phyloP scores from a whole-genome alignment of 1,140 invertebrate genomes.

The Lethocerus indicus region DNA sequence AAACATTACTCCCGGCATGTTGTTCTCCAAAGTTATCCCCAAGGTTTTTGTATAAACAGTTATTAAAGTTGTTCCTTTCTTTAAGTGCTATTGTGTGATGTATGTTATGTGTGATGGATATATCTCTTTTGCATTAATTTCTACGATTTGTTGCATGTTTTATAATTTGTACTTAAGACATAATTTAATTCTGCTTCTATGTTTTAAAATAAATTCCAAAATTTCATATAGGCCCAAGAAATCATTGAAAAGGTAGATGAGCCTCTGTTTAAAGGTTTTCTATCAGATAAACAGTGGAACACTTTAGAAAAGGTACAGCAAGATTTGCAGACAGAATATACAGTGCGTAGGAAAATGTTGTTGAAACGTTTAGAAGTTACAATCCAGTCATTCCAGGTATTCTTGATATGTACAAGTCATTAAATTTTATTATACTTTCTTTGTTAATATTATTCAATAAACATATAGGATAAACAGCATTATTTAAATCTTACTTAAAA shows the following conservation, averaged over 20 bases:
- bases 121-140: too few relatives aligned
- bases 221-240: constrained; percentile 50
- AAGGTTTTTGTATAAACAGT: constrained; percentile 34
- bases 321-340: constrained; percentile 65
- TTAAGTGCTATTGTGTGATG: too few relatives aligned
- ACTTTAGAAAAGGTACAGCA: constrained; percentile 45
- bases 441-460: too few relatives aligned
- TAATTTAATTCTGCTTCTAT: too few relatives aligned
- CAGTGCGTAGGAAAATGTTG: constrained; percentile 68
- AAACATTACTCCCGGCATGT: constrained; percentile 50
- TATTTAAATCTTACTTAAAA: too few relatives aligned
- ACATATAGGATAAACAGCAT: too few relatives aligned
- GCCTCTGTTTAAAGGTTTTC: constrained; percentile 52
- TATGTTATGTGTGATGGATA: too few relatives aligned
- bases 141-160: too few relatives aligned
- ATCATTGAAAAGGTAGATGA: constrained; percentile 49
- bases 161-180: too few relatives aligned
- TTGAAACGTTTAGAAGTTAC: constrained; percentile 84
- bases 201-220: too few relatives aligned
- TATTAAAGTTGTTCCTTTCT: background rate
- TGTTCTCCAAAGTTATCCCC: constrained; percentile 60
- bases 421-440: too few relatives aligned
- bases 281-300: constrained; percentile 71
- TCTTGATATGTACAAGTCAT: too few relatives aligned
- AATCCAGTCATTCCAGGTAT: constrained; percentile 77